Evolutionary conservation across 1,140 invertebrate genomes (phyloP).

Genomic region (Diorhabda elongata): DNA sequence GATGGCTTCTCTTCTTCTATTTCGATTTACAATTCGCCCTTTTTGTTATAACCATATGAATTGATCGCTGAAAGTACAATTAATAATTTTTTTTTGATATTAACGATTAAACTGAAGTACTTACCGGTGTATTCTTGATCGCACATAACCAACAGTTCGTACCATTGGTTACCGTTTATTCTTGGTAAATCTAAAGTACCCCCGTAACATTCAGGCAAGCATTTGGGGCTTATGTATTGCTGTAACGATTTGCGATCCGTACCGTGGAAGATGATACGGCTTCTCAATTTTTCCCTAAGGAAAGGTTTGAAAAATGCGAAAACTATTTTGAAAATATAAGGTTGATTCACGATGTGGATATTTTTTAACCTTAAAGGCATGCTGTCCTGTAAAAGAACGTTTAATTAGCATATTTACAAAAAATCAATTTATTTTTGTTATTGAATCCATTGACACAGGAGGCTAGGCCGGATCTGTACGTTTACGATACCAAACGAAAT

Average conservation of each 20-base stretch:
- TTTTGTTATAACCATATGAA: slow-evolving; percentile 70
- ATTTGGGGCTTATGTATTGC: slow-evolving; percentile 71
- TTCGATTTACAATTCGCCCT: slow-evolving; percentile 25
- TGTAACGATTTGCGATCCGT: slow-evolving; percentile 76
- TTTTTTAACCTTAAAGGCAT: slow-evolving; percentile 79
- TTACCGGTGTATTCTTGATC: slow-evolving; percentile 71
- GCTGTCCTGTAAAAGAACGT: slow-evolving; percentile 58
- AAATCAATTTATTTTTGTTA: too few relatives aligned
- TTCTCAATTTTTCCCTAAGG: slow-evolving; percentile 69
- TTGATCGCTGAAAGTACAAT: slow-evolving; percentile 60
- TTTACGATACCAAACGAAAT: too few relatives aligned
- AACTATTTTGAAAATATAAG: slow-evolving; percentile 82
- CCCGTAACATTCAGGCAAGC: slow-evolving; percentile 72
- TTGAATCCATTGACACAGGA: too few relatives aligned
- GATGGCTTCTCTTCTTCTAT: too few relatives aligned
- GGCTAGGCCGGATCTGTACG: too few relatives aligned
- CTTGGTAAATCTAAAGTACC: slow-evolving; percentile 64
- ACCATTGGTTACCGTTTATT: slow-evolving; percentile 67
- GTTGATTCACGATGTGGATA: slow-evolving; percentile 84
- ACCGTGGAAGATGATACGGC: slow-evolving; percentile 77
- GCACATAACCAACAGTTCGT: slow-evolving; percentile 63
- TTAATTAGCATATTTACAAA: not conserved
- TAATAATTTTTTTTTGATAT: not conserved
- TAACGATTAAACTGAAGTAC: slow-evolving; percentile 7
- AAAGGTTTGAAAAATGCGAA: slow-evolving; percentile 85